These are phyloP conservation scores for Hemistola chrysoprasaria DNA, from an alignment of 2,888 invertebrate species.

Conservation along the genomic window DNA sequence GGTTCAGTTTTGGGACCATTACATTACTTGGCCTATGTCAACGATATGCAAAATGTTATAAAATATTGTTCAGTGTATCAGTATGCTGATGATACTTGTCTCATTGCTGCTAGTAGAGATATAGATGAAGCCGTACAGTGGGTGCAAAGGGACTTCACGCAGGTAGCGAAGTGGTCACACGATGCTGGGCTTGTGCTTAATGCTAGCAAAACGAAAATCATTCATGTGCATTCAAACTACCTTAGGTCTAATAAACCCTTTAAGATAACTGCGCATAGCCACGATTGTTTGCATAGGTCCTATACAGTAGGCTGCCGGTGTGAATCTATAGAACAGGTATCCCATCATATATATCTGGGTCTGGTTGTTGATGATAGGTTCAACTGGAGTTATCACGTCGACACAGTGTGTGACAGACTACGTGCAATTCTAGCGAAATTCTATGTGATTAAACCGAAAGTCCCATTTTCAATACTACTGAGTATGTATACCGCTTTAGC, in stretches of 20 bases:
- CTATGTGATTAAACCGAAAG: too few species aligned
- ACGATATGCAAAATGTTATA: not conserved
- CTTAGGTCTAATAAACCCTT: not conserved
- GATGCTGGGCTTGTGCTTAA: conserved; percentile 27
- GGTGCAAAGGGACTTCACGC: conserved; percentile 15
- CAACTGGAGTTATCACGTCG: too few species aligned
- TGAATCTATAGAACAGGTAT: too few species aligned
- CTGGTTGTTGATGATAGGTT: too few species aligned
- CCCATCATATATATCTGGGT: too few species aligned
- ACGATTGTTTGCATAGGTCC: conserved; percentile 8
- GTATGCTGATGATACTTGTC: conserved; percentile 30
- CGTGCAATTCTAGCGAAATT: too few species aligned
- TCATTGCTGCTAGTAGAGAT: conserved; percentile 21
- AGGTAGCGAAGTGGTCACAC: conserved; percentile 23
- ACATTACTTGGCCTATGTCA: too few species aligned
- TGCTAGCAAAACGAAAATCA: conserved; percentile 18
- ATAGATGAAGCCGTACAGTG: conserved; percentile 1
- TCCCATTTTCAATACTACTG: too few species aligned
- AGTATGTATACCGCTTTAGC: too few species aligned
- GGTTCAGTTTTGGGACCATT: conserved; percentile 27
- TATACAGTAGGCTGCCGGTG: too few species aligned
- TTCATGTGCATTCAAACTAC: conserved; percentile 11
- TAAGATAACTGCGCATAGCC: conserved; percentile 4
- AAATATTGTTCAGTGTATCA: not conserved
- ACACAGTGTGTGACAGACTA: too few species aligned